Base-by-base conservation (phyloP, 2,797 vertebrate species). In the Enteromius unitaeniatus region DNA sequence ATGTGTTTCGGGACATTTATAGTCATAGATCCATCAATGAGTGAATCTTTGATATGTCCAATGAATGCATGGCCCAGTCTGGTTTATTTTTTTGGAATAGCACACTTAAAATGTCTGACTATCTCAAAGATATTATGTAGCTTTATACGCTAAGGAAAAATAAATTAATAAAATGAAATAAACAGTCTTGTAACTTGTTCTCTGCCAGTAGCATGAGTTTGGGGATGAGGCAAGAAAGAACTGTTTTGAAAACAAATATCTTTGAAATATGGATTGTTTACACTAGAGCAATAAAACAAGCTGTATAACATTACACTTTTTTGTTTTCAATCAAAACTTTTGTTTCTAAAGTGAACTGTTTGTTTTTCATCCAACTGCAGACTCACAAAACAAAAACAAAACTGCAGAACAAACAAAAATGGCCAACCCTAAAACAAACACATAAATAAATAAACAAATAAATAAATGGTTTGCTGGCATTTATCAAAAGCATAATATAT, bases 1-100 rank as follows among this genome's bases (percentile, higher is more conserved):
- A 53, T 79, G 31, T 82, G 67, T 58, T 58, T 42, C 21, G 2
- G 17, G 23, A 74, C 31, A 84, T 79, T 64, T 74, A 55, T 75
- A 73, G 53, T 68, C 72, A 73, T 79, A 31, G 47, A 73, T 69
- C 72, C 11, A 49, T 76, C n/a, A 53, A 21, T 69, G 15, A 78
- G 68, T 69, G 49, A 55, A 42, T 77, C 19, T 42, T 68, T 37
- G 23, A 69, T 42, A 45, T 58, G 60, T 3, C 13, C 47, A 67
- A 60, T 40, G 51, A 60, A 42, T 40, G 47, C 8, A 53, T 34
- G 49, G 34, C 26, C 11, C 53, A 37, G 51, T 31, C 31, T 55
- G 31, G 31, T 58, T 37, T 75, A 40, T n/a, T 1, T 34, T 23
- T 37, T 75, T 23, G 19, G 26, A 51, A 73, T 19, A 55, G n/a